These are phyloP conservation scores for Volucella inanis DNA, from an alignment of 2,888 invertebrate genomes.

Conservation along the genomic window DNA sequence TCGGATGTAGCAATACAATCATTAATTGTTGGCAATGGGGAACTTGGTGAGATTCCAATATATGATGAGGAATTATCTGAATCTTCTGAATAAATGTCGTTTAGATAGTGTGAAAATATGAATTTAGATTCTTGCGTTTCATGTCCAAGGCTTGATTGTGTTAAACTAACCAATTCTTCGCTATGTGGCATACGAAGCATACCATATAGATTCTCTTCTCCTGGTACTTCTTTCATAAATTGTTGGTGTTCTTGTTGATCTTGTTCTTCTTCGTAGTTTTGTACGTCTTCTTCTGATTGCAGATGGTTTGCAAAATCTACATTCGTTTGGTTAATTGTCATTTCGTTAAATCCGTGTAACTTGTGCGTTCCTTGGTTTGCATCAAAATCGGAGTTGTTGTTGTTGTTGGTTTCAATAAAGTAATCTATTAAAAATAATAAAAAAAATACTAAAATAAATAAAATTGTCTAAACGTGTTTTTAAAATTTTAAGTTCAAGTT, in stretches of 20 bases:
- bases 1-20: conserved; percentile 61
- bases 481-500: not conserved
- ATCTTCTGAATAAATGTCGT: conserved; percentile 40
- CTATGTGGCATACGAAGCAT: conserved; percentile 59
- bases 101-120: conserved; percentile 1
- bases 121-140: conserved; percentile 56
- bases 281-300: conserved; percentile 38
- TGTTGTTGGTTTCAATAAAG: conserved; percentile 59
- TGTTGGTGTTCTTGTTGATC: conserved; percentile 36
- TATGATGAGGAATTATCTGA: conserved; percentile 60
- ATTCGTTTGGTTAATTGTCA: conserved; percentile 69
- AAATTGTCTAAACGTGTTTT: not conserved
- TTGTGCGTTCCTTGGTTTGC: conserved; percentile 62
- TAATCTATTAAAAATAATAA: conserved; percentile 43
- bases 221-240: conserved; percentile 65
- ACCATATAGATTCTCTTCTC: conserved; percentile 52
- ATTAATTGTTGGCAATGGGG: conserved; percentile 58
- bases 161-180: conserved; percentile 63
- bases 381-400: conserved; percentile 68
- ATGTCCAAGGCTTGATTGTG: conserved; percentile 55
- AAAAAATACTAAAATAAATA: not conserved
- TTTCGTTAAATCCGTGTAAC: conserved; percentile 69
- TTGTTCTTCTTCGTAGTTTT: too few relatives aligned
- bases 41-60: conserved; percentile 50
- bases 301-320: conserved; percentile 52